phyloP scores from a whole-genome alignment of 2,113 vertebrate species.

The Pseudorectes ferrugineus region DNA sequence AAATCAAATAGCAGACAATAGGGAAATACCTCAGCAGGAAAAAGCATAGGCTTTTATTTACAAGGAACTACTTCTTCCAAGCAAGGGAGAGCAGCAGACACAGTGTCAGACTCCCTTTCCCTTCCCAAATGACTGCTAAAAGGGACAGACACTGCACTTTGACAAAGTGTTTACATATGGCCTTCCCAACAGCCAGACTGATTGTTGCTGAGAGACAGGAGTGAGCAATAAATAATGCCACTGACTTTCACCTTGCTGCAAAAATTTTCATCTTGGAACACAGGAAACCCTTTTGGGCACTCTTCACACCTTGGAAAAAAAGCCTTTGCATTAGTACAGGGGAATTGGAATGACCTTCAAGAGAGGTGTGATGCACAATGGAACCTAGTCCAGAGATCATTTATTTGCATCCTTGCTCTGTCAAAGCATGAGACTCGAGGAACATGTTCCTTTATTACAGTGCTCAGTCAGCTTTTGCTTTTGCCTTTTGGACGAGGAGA shows the following conservation, averaged over 20 bases:
- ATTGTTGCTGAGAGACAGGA: background rate
- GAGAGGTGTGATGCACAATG: background rate
- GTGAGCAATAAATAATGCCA: background rate
- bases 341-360: background rate
- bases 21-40: conserved; percentile 29
- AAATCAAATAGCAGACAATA: conserved; percentile 45
- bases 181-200: background rate
- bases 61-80: background rate
- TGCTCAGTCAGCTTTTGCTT: background rate
- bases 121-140: background rate
- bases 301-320: background rate
- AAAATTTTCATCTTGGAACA: background rate
- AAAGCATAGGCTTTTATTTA: conserved; percentile 28
- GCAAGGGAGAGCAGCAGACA: background rate
- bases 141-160: background rate
- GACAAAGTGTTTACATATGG: background rate
- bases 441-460: background rate
- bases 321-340: background rate
- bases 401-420: background rate
- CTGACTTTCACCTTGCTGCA: background rate
- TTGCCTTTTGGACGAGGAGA: background rate
- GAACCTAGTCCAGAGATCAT: background rate
- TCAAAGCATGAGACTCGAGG: background rate
- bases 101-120: background rate
- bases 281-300: background rate